These are phyloP conservation scores for Cinclus mexicanus DNA, from an alignment of 2,113 vertebrate genomes.

Conservation along the genomic window DNA sequence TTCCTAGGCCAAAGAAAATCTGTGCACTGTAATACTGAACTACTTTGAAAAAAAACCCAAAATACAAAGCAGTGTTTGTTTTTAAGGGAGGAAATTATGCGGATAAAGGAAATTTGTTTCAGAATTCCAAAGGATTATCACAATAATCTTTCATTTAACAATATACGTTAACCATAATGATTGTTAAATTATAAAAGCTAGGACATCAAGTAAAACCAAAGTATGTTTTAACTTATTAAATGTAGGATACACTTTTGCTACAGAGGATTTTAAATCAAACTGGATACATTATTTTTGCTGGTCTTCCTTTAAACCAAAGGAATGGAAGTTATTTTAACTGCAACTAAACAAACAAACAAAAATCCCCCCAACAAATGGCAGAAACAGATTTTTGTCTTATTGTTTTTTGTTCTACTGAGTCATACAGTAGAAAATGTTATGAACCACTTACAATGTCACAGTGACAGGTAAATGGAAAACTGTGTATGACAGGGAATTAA, in stretches of 20 bases:
- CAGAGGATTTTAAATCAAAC: background rate
- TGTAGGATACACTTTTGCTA: background rate
- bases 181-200: background rate
- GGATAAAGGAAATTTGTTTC: background rate
- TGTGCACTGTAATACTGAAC: background rate
- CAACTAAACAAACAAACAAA: background rate
- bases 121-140: background rate
- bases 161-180: background rate
- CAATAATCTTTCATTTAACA: background rate
- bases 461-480: slow-evolving; percentile 22
- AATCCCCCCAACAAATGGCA: background rate
- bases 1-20: background rate
- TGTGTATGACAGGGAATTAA: background rate
- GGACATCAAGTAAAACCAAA: background rate
- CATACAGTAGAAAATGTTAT: background rate
- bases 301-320: background rate
- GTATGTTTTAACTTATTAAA: background rate
- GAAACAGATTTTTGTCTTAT: background rate
- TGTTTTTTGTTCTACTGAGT: slow-evolving; percentile 37
- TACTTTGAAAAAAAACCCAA: background rate
- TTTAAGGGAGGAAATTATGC: background rate
- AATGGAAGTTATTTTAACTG: background rate
- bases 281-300: background rate
- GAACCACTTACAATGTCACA: background rate
- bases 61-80: background rate